These are phyloP conservation scores for Acromyrmex charruanus DNA, from an alignment of 1,140 invertebrate species.

Conservation along the genomic window DNA sequence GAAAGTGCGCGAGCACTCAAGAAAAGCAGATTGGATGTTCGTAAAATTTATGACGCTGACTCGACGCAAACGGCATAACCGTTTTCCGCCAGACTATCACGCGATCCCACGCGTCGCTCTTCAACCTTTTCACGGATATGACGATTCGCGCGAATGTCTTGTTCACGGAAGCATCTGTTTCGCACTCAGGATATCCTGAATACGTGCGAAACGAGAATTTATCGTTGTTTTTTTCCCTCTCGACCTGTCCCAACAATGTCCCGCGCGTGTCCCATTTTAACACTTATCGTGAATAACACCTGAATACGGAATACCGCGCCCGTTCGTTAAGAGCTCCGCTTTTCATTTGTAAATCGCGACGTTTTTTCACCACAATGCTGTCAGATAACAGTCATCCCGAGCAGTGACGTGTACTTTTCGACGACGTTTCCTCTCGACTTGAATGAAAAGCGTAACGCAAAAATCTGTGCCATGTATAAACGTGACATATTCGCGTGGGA, in stretches of 20 bases:
- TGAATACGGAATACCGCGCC: constrained; percentile 4
- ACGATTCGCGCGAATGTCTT: constrained; percentile 12
- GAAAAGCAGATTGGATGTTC: constrained; percentile 54
- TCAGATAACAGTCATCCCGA: background rate
- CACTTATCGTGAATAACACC: constrained; percentile 19
- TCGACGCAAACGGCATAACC: constrained; percentile 41
- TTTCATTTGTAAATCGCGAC: constrained; percentile 32
- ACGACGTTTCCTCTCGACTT: background rate
- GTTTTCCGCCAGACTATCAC: constrained; percentile 31
- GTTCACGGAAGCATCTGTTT: constrained; percentile 38
- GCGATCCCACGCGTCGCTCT: constrained; percentile 41
- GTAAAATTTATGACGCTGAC: constrained; percentile 56
- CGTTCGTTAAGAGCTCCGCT: constrained; percentile 16
- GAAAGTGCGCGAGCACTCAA: constrained; percentile 29
- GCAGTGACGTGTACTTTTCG: constrained; percentile 7
- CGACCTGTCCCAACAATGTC: constrained; percentile 1
- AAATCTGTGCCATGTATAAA: constrained; percentile 18
- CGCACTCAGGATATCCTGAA: constrained; percentile 25
- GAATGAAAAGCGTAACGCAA: constrained; percentile 31
- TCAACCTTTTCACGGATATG: constrained; percentile 47
- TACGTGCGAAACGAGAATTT: background rate
- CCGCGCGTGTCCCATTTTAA: constrained; percentile 28
- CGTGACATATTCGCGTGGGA: background rate
- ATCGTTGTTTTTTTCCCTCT: constrained; percentile 6
- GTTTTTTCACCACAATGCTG: constrained; percentile 4